phyloP scores from a whole-genome alignment of 2,888 invertebrate species.

The Brachycybe producta region DNA sequence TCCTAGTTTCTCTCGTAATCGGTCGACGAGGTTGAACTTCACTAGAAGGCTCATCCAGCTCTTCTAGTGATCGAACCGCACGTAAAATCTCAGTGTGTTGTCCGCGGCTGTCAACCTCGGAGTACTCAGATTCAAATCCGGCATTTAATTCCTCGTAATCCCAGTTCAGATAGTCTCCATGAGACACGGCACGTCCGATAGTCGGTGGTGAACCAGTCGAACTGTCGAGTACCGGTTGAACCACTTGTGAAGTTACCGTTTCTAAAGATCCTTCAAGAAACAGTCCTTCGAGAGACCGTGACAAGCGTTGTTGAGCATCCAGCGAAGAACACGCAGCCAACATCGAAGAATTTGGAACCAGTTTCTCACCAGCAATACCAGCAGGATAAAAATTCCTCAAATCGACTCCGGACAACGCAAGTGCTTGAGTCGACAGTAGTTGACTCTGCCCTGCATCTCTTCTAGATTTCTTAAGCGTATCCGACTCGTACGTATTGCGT shows the following conservation, averaged over 20 bases:
- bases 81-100: not conserved
- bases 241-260: not conserved
- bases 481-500: slow-evolving; percentile 57
- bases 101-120: not conserved
- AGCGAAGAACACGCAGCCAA: slow-evolving; percentile 17
- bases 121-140: not conserved
- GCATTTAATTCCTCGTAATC: not conserved
- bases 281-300: slow-evolving; percentile 46
- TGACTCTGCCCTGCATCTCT: not conserved
- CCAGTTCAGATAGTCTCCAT: not conserved
- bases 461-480: slow-evolving; percentile 13
- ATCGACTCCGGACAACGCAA: slow-evolving; percentile 30
- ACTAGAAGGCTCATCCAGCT: slow-evolving; percentile 4
- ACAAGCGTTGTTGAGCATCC: slow-evolving; percentile 35
- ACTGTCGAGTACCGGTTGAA: too few relatives aligned
- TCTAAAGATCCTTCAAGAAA: slow-evolving; percentile 24
- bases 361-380: slow-evolving; percentile 19
- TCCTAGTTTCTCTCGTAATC: not conserved
- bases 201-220: not conserved
- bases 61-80: slow-evolving; percentile 13
- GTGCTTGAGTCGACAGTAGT: slow-evolving; percentile 25
- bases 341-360: slow-evolving; percentile 30
- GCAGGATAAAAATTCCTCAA: slow-evolving; percentile 35
- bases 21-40: not conserved
- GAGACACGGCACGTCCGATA: not conserved